phyloP scores from a whole-genome alignment of 2,888 invertebrate genomes.

The Drosophila stalkeri region DNA sequence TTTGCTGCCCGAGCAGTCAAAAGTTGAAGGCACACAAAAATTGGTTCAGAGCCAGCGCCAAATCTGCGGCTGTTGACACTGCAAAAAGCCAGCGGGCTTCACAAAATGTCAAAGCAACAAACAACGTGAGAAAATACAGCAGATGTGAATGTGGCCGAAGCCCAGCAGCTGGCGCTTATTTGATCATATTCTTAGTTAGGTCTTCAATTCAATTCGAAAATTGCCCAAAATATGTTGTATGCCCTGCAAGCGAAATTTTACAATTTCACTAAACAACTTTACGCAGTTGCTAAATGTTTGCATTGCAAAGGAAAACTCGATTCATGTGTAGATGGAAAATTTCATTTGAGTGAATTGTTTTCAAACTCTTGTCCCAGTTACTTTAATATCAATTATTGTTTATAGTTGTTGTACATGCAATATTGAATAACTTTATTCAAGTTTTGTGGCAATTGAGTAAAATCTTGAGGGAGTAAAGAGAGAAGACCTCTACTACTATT shows the following conservation, averaged over 20 bases:
- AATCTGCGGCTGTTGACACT: conserved; percentile 58
- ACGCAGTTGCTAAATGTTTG: not conserved
- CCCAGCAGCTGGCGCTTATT: conserved; percentile 5
- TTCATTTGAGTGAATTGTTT: not conserved
- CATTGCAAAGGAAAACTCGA: not conserved
- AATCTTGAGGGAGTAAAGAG: too few species aligned
- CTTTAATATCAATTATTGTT: not conserved
- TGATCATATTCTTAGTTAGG: conserved; percentile 13
- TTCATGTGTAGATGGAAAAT: not conserved
- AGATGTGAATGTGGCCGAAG: not conserved
- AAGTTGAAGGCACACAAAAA: conserved; percentile 62
- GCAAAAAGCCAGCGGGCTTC: conserved; percentile 29
- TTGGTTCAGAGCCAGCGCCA: conserved; percentile 39
- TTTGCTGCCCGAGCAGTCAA: conserved; percentile 78
- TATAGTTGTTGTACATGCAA: not conserved
- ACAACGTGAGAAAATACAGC: not conserved
- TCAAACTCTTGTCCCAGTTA: not conserved
- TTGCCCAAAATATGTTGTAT: not conserved
- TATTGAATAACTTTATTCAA: not conserved
- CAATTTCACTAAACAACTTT: not conserved
- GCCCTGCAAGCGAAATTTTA: not conserved
- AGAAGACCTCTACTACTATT: too few species aligned
- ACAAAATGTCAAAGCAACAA: conserved; percentile 25
- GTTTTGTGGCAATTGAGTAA: too few species aligned
- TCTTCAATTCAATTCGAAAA: not conserved